Evolutionary conservation across 1,140 invertebrate genomes (phyloP), one percentile per base, ranked within the genome.

Genomic region (Temnothorax curvispinosus): DNA sequence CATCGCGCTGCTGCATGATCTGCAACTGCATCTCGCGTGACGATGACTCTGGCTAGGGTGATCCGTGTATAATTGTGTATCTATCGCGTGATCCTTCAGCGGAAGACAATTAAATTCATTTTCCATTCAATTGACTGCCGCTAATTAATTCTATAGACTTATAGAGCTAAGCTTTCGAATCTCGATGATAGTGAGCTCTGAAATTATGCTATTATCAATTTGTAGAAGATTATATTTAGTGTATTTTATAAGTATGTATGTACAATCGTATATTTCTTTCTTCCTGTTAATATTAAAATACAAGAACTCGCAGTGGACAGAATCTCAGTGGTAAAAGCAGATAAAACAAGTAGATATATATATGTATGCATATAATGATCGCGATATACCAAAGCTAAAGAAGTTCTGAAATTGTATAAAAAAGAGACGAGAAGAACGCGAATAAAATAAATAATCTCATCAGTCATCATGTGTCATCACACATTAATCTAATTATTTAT

Each of bases 21-120:
- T 27, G 27, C 27, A 27, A 27, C 27, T 27, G 27, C 27, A 27
- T 27, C 76, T 58, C n/a, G 41, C 58, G 60, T 78, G 76, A 67
- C 18, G 60, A 52, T 8, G 41, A 4, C 54, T 58, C 2, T 27
- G 13, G 13, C 18, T 50, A 50, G 11, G 27, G 65, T 54, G 2
- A 27, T 27, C 27, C 27, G 27, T 27, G 27, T 27, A 27, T 27
- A 27, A 27, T 27, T 27, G 1, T 27, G 27, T 27, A 27, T 60
- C 38, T 27, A 62, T 77, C 41, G 56, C 41, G 58, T 64, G 60
- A 67, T 80, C 47, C 47, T 69, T 69, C 8, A 35, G n/a, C n/a
- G 47, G 13, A 69, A 65, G 18, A 8, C 65, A 65, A 65, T 38
- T 64, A 64, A 78, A 50, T 80, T 21, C 15, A 64, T 11, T 58